Evolutionary conservation across 2,113 vertebrate species (phyloP), one percentile per base, ranked within the genome.

Genomic region (Mus spicilegus): DNA sequence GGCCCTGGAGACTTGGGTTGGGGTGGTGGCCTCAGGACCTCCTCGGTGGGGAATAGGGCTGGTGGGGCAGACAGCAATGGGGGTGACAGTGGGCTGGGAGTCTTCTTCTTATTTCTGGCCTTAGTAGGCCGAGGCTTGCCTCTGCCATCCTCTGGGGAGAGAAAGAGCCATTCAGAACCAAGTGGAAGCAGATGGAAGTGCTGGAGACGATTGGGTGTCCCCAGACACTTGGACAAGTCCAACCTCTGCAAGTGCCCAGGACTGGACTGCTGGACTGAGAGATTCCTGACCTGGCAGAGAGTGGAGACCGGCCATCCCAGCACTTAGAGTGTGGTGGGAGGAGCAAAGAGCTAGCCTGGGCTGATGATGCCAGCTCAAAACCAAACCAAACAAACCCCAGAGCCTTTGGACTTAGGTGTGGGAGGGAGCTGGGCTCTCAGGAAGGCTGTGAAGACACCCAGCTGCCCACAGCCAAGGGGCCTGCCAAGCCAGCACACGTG

Each of bases 81-180:
- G 89, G 8, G 78, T 7, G 95, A 97, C 9, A 90, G 82, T 11
- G 93, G 96, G 28, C 97, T 95, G 0, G 65, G 87, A 30, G 92
- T 95, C 90, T 98, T 99, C 98, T 96, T 99, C 97, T 97, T 98
- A 0, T 94, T 93, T 95, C 97, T 98, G 3, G 94, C 90, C 90
- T 98, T 99, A 0, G 98, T 80, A 0, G 95, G 95, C 46, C 98
- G 98, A 9, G 78, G 78, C 94, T 97, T 98, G 7, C 63, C 97
- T 95, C 97, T 98, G 85, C 97, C 54, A 0, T 98, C 98, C 39
- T 98, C 99, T 98, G 96, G 65, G 92, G 54, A 92, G 42, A 95
- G 28, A 90, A 65, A 51, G 13, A 2, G 30, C 0, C 0, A 1
- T 54, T 89, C 28, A 61, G 61, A n/a, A 4, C 11, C 88, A 33